These are phyloP conservation scores for Antechinus flavipes DNA, from an alignment of 2,113 vertebrate genomes.

Conservation along the genomic window DNA sequence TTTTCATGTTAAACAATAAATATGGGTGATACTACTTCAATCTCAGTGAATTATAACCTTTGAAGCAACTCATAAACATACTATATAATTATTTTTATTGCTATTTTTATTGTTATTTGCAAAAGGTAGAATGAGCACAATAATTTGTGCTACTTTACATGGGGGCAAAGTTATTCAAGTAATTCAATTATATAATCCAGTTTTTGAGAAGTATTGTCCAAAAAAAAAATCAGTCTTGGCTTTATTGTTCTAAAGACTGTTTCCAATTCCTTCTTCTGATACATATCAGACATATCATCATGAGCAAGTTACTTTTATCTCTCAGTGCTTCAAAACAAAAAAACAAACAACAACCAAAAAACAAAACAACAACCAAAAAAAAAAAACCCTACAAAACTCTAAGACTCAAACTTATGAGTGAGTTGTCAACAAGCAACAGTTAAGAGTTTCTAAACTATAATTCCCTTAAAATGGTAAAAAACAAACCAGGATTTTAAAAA, in stretches of 20 bases:
- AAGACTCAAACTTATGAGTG: not conserved
- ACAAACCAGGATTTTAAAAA: not conserved
- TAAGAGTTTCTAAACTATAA: not conserved
- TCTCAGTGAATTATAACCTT: not conserved
- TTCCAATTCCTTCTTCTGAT: not conserved
- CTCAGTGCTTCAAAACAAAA: not conserved
- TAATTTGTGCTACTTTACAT: not conserved
- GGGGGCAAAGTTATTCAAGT: not conserved
- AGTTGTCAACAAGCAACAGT: not conserved
- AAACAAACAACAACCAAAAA: not conserved
- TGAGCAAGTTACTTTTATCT: not conserved
- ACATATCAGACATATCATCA: not conserved
- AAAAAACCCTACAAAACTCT: not conserved
- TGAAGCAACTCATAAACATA: not conserved
- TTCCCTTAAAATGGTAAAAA: not conserved
- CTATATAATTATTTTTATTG: not conserved
- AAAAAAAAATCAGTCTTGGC: not conserved
- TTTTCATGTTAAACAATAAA: not conserved
- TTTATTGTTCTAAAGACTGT: not conserved
- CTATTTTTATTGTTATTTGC: not conserved
- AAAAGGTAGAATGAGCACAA: not conserved
- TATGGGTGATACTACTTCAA: not conserved
- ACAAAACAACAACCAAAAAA: not conserved
- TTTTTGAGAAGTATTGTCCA: not conserved
- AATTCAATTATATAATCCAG: not conserved